These are phyloP conservation scores for Leptonema lineaticorne DNA, from an alignment of 1,140 invertebrate genomes.

Conservation along the genomic window DNA sequence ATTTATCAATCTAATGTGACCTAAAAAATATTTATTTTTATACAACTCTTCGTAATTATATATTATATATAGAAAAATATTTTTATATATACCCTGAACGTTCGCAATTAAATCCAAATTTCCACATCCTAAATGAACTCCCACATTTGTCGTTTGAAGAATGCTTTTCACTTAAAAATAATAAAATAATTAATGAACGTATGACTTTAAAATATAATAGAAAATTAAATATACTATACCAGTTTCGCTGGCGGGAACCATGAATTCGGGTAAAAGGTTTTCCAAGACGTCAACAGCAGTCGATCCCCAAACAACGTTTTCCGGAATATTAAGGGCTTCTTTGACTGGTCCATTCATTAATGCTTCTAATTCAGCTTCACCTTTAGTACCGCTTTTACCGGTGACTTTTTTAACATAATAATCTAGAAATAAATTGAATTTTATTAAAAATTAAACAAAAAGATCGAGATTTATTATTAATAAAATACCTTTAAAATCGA, in stretches of 20 bases:
- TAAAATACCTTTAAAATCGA: background rate
- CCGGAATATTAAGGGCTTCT: conserved; percentile 62
- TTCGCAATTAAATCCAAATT: conserved; percentile 45
- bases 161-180: conserved; percentile 44
- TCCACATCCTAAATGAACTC: conserved; percentile 45
- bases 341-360: conserved; percentile 76
- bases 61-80: too few relatives aligned
- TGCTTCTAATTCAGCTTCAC: conserved; percentile 40
- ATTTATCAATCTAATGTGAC: conserved; percentile 64
- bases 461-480: background rate
- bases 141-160: conserved; percentile 45
- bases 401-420: background rate
- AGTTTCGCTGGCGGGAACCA: conserved; percentile 76
- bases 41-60: too few relatives aligned
- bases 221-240: conserved; percentile 50
- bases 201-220: background rate
- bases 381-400: background rate
- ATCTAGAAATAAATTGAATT: background rate
- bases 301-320: conserved; percentile 62
- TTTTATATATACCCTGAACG: conserved; percentile 38
- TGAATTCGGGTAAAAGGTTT: conserved; percentile 70
- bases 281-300: conserved; percentile 65
- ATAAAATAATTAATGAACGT: background rate
- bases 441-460: background rate
- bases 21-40: background rate